Base-by-base conservation (phyloP, 1,140 invertebrate genomes). In the Gryllus bimaculatus region DNA sequence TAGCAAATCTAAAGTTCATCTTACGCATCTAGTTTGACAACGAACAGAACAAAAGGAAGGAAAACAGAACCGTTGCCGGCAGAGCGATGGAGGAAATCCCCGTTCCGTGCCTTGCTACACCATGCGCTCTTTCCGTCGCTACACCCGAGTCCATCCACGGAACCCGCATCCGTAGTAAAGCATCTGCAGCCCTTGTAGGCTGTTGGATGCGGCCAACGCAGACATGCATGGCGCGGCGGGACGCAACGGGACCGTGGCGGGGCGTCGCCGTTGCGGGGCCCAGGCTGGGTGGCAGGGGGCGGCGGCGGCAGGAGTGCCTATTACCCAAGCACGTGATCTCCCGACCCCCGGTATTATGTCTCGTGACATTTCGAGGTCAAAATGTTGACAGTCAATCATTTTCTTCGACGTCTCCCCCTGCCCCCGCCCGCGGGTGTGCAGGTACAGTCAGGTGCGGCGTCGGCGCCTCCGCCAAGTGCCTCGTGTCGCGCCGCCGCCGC, bases 341-440 rank as follows among this genome's bases (percentile, higher is more conserved):
- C 12, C 47, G 76, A 77, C 76, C 76, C 48, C 76, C 48, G 47
- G 47, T 77, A 77, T 77, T 77, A 77, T 48, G 76, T 77, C 47
- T 48, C 76, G 48, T 77, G 76, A 77, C 76, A 77, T 77, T 20
- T 48, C 7, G 76, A 48, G 76, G 76, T 77, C 76, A 77, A 77
- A 77, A 77, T 49, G 76, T 77, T 77, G 76, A 77, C 76, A 77
- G 76, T 77, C 76, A 77, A 77, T 77, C 76, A 77, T 77, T 77
- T 77, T 49, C 48, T 66, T 66, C 54, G 54, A 54, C 48, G 8
- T 26, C 76, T 10, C 76, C 76, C 48, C 48, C n/a, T 77, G 18
- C 20, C 48, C n/a, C 15, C n/a, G 47, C 39, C 48, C 13, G 54
- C 54, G 54, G 54, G 54, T 66, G 54, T 66, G 54, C 18, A 18